Evolutionary conservation across 2,888 invertebrate species (phyloP), one percentile per base, ranked within the genome.

Genomic region (Xestia rhomboidea): DNA sequence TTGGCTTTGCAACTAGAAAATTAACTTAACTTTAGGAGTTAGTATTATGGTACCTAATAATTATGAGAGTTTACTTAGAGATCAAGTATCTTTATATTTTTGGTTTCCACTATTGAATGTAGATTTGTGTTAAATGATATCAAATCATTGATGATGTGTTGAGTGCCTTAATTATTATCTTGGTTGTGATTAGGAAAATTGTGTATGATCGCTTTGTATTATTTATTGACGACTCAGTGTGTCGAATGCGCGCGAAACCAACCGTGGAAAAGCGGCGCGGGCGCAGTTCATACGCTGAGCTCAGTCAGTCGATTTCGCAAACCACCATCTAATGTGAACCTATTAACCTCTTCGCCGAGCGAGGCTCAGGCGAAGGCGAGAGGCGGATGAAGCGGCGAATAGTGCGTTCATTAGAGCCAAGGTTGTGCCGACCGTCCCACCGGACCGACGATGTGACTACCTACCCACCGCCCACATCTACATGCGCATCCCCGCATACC

Each of bases 261-360:
- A 92, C 92, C 92, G 93, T 93, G 95, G 94, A 95, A 94, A 94
- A 94, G 93, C 92, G 92, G 92, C 94, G 94, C 94, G 83, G 90
- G 93, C 94, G 94, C 95, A 93, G 91, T 90, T 90, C 91, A 90
- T 91, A 90, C 91, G 90, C 91, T 90, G 92, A 91, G 93, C 92
- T 92, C 92, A 91, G 93, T 92, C 91, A 90, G 93, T 90, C 90
- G 93, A 94, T 96, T 96, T 96, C 96, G 96, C 96, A 96, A 96
- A 94, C 95, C 94, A 95, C 92, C 96, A 95, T 96, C 96, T 96
- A 96, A 96, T 96, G 95, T 96, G 96, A 96, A 96, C 96, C 96
- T 96, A 96, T 96, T 96, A 96, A 96, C 96, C 96, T 96, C 96
- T 96, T 94, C 93, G 93, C 84, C 90, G 93, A 93, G 93, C 93